These are phyloP conservation scores for Ornithoptera alexandrae DNA, from an alignment of 2,888 invertebrate species.

Conservation along the genomic window DNA sequence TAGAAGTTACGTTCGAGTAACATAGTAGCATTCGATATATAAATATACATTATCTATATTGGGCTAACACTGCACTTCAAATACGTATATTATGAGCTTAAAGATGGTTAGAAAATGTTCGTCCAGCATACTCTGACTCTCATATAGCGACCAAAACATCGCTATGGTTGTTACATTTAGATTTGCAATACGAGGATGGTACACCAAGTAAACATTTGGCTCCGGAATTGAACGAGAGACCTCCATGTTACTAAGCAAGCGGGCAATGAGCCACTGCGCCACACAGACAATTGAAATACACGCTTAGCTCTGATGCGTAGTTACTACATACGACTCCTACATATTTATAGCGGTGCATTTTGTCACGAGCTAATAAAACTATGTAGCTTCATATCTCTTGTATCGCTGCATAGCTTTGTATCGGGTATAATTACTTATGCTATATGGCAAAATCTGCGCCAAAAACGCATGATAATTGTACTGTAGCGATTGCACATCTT, in stretches of 20 bases:
- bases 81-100: neutral
- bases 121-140: no score
- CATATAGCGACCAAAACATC: no score
- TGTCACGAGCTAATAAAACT: conserved; percentile 37
- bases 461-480: conserved; percentile 51
- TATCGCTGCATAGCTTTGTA: conserved; percentile 29
- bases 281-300: conserved; percentile 7
- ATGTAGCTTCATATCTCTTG: conserved; percentile 15
- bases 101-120: no score
- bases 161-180: no score
- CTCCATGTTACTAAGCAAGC: no score
- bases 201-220: neutral
- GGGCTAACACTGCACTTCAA: neutral
- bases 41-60: no score
- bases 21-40: neutral
- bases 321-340: conserved; percentile 42
- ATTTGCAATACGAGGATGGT: no score
- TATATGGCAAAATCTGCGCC: conserved; percentile 67
- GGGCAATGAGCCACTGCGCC: no score
- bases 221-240: no score
- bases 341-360: conserved; percentile 33
- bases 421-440: conserved; percentile 42
- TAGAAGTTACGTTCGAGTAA: neutral
- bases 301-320: conserved; percentile 35
- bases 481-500: conserved; percentile 55